Evolutionary conservation across 2,113 vertebrate genomes (phyloP).

Genomic region (Neodon shergylaensis): DNA sequence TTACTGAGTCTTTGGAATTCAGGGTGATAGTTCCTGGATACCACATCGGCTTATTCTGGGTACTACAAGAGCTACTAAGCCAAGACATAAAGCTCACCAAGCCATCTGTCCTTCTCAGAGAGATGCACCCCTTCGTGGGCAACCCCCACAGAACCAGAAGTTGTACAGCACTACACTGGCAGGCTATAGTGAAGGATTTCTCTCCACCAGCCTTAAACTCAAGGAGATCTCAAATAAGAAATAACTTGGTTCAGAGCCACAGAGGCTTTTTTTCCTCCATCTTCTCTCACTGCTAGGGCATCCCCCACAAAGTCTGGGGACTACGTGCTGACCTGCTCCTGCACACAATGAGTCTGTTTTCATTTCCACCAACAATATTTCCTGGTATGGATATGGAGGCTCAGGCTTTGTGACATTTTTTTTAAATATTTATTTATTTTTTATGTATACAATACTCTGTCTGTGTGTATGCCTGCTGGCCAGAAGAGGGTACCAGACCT

Average conservation of each 20-base stretch:
- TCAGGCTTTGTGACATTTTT: not conserved
- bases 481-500: too few species aligned
- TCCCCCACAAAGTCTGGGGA: not conserved
- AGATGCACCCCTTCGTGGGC: not conserved
- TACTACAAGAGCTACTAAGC: not conserved
- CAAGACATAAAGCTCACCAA: constrained; percentile 21
- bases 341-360: not conserved
- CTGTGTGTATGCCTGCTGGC: too few species aligned
- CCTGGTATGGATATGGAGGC: not conserved
- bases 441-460: too few species aligned
- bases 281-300: not conserved
- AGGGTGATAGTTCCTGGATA: not conserved
- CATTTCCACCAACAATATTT: not conserved
- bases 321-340: not conserved
- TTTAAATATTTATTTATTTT: too few species aligned
- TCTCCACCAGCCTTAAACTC: not conserved
- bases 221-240: not conserved
- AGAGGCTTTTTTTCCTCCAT: not conserved
- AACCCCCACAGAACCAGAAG: not conserved
- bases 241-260: not conserved
- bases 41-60: not conserved
- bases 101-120: not conserved
- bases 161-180: not conserved
- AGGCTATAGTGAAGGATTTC: not conserved
- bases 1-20: not conserved